A percentile compares a stretch with the other conserved stretches of the same genome.
Conservation (phyloP, 2,113 vertebrate genomes). For the Carassius auratus region DNA sequence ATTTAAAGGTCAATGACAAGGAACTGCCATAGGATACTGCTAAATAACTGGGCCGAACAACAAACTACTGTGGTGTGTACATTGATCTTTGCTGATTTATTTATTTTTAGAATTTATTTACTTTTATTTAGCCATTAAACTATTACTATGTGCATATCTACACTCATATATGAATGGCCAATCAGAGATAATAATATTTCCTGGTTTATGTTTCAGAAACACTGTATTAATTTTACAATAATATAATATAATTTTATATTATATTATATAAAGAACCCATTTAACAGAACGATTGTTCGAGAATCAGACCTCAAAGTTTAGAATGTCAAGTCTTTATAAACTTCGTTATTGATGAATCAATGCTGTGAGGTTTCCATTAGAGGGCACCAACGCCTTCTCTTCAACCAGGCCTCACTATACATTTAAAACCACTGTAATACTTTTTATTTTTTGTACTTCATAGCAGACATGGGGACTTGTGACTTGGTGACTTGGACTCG, state of each 20-base stretch:
- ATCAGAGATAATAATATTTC: background rate
- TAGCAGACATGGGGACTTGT: no score
- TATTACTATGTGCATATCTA: background rate
- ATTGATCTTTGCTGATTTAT: background rate
- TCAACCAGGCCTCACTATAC: background rate
- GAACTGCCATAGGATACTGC: background rate
- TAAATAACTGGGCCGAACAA: background rate
- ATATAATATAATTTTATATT: background rate
- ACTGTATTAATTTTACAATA: background rate
- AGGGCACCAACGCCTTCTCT: background rate
- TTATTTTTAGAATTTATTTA: background rate
- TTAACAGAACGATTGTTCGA: background rate
- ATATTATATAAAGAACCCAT: background rate
- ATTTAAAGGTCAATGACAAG: background rate
- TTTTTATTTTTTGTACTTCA: background rate
- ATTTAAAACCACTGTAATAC: background rate
- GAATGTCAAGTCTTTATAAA: background rate
- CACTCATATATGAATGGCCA: background rate
- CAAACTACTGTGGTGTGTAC: background rate
- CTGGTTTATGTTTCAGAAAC: background rate
- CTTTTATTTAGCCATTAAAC: background rate
- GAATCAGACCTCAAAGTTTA: background rate
- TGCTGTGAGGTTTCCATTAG: background rate
- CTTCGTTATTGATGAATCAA: background rate
- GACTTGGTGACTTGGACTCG: no score